Evolutionary conservation across 1,140 invertebrate genomes (phyloP), one percentile per base, ranked within the genome.

Genomic region (Drosophila ohnishii): DNA sequence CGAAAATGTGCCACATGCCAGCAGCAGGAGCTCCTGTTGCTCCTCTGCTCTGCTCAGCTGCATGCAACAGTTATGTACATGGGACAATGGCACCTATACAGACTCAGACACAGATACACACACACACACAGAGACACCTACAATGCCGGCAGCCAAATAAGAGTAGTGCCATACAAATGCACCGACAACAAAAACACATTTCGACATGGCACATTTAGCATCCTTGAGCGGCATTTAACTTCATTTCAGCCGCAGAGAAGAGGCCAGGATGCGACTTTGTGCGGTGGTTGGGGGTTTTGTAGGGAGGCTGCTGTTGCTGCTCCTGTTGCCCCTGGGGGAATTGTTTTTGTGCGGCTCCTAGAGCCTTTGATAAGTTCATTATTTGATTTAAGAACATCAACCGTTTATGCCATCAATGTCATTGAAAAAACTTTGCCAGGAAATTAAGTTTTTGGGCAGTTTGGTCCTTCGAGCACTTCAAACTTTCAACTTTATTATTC

Each of bases 1-100:
- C 84, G 84, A 88, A 88, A 88, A 88, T 88, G 84, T 88, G 84
- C 84, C 84, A 88, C 85, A 88, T 87, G 83, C 85, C 84, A 87
- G 80, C 65, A 80, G 67, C 72, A 77, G 63, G 7, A 58, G 72
- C 73, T 74, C 56, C 53, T 61, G 42, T 60, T 78, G 50, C 69
- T 69, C 60, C 47, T 48, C 51, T 51, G 13, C 22, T 28, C 25
- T 28, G 25, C 25, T 28, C 30, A 34, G 63, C 50, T 80, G 84
- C 84, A 88, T 88, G 84, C 84, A 87, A 88, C 84, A 88, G 84
- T 88, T 88, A 80, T 72, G 75, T 77, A 53, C 28, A 57, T 53
- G 19, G 75, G 58, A 77, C 57, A 64, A 47, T 58, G n/a, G 32
- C 28, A 45, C 9, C 39, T 5, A 65, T 45, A 61, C 35, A 40